Percentiles rank a stretch among this genome's conserved stretches.
These are phyloP conservation scores for Eudorcas thomsonii DNA, from an alignment of 2,113 vertebrate species.

Conservation along the genomic window DNA sequence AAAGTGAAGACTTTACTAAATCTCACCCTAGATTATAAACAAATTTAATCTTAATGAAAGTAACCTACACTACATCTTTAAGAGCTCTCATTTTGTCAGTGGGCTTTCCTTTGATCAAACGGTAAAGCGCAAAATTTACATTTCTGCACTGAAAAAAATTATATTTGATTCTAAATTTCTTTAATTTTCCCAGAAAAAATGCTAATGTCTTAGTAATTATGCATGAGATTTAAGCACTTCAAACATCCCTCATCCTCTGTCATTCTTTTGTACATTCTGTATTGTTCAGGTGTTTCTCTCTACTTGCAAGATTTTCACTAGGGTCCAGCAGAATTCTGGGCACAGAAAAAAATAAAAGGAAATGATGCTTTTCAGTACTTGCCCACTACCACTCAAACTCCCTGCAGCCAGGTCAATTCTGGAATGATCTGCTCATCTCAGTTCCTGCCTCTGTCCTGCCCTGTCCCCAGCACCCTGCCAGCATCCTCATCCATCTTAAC, in stretches of 20 bases:
- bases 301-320: background rate
- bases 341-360: background rate
- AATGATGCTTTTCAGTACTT: background rate
- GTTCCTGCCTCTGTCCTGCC: background rate
- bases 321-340: background rate
- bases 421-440: background rate
- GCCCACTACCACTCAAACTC: background rate
- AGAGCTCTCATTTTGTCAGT: background rate
- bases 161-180: background rate
- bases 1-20: background rate
- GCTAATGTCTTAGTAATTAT: background rate
- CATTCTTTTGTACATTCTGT: background rate
- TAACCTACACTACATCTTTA: background rate
- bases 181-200: background rate
- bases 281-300: background rate
- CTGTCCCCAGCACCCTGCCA: background rate
- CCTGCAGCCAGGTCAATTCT: background rate
- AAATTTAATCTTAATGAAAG: background rate
- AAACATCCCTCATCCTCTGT: background rate
- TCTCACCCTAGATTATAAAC: background rate
- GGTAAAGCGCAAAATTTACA: conserved; percentile 5
- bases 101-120: background rate
- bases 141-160: background rate
- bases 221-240: background rate
- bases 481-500: background rate